These are phyloP conservation scores for Odontothrips loti DNA, from an alignment of 2,888 invertebrate species.

Conservation along the genomic window DNA sequence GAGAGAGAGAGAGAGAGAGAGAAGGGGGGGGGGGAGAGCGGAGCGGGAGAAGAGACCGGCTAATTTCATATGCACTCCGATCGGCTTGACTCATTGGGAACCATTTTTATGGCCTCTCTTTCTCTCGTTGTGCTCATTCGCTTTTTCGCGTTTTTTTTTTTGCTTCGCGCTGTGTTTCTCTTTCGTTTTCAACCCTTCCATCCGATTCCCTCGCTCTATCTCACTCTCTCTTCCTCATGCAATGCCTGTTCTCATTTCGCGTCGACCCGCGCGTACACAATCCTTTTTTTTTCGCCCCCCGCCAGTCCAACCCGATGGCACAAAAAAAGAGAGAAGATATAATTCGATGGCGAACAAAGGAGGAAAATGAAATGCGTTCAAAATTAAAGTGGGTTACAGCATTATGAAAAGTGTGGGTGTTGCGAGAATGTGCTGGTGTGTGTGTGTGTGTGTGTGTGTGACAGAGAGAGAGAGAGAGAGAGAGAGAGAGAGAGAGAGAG, in stretches of 20 bases:
- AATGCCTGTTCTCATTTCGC: background rate
- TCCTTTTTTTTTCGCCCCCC: background rate
- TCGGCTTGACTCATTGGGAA: constrained; percentile 16
- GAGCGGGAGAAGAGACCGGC: background rate
- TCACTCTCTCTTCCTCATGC: background rate
- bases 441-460: background rate
- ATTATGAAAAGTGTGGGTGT: constrained; percentile 6
- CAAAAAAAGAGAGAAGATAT: constrained; percentile 4
- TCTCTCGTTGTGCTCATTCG: background rate
- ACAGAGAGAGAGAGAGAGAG: background rate
- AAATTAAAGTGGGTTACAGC: constrained; percentile 22
- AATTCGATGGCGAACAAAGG: constrained; percentile 24
- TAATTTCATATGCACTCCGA: constrained; percentile 22
- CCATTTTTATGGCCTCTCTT: constrained; percentile 15
- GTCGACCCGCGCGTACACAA: background rate
- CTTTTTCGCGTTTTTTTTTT: background rate
- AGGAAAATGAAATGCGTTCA: constrained; percentile 16
- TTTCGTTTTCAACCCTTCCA: background rate
- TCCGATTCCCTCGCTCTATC: background rate
- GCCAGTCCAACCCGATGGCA: background rate
- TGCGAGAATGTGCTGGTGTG: background rate
- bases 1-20: too few relatives aligned
- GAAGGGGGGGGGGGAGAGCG: background rate
- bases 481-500: background rate
- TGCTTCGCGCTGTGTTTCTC: background rate